Conservation (phyloP, 1,140 invertebrate species). For the Trichogramma pretiosum region DNA sequence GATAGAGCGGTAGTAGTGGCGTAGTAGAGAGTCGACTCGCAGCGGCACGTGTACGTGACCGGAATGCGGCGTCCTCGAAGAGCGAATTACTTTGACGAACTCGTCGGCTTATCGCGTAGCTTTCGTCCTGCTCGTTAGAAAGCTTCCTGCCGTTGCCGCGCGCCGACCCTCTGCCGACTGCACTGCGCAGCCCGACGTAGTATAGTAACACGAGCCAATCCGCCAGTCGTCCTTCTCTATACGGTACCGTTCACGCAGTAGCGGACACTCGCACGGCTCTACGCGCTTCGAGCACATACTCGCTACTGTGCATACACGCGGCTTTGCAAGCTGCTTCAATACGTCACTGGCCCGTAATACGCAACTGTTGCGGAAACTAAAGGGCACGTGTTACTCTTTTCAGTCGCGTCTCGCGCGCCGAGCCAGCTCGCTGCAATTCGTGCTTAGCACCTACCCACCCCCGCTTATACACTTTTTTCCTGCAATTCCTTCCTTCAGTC, state of each 20-base stretch:
- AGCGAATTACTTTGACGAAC: slow-evolving; percentile 18
- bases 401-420: background rate
- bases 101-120: slow-evolving; percentile 11
- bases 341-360: too few relatives aligned
- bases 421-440: background rate
- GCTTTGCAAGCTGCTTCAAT: too few relatives aligned
- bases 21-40: too few relatives aligned
- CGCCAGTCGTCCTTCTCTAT: background rate
- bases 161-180: background rate
- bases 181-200: background rate
- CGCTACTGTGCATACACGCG: too few relatives aligned
- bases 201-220: too few relatives aligned
- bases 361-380: too few relatives aligned
- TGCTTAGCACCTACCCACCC: background rate
- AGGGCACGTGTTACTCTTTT: too few relatives aligned
- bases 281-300: too few relatives aligned
- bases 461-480: background rate
- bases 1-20: too few relatives aligned
- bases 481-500: background rate
- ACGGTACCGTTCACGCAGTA: too few relatives aligned
- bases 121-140: slow-evolving; percentile 7
- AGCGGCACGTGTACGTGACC: slow-evolving; percentile 10
- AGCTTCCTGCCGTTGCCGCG: background rate
- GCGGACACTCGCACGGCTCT: too few relatives aligned
- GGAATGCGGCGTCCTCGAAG: slow-evolving; percentile 10